Evolutionary conservation across 2,113 vertebrate genomes (phyloP).

Genomic region (Alosa alosa): DNA sequence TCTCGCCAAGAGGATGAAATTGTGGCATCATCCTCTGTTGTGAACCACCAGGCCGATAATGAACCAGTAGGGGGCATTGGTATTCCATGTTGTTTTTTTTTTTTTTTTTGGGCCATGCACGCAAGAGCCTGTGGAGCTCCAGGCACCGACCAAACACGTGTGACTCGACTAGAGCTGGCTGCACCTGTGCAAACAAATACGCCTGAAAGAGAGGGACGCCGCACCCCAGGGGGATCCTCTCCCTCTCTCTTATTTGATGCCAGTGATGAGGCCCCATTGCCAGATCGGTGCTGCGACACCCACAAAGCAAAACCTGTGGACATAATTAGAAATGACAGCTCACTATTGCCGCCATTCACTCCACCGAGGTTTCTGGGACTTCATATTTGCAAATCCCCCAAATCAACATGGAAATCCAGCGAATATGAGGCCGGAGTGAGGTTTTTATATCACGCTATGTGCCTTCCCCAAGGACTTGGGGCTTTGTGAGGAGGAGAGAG

Average conservation of each 20-base stretch:
- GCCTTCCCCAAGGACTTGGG: not conserved
- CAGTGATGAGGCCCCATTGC: constrained; percentile 42
- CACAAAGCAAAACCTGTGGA: constrained; percentile 18
- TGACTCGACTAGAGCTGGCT: constrained; percentile 23
- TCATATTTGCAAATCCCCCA: constrained; percentile 13
- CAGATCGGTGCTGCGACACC: constrained; percentile 37
- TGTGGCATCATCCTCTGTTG: not conserved
- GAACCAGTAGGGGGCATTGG: constrained; percentile 64
- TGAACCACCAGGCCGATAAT: not conserved
- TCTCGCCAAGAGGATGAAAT: not conserved
- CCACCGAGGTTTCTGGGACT: not conserved
- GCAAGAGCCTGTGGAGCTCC: not conserved
- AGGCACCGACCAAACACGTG: not conserved
- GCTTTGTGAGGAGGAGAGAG: not conserved
- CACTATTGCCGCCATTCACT: not conserved
- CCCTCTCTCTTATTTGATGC: constrained; percentile 41
- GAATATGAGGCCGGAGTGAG: not conserved
- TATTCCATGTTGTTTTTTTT: constrained; percentile 49
- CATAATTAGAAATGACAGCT: constrained; percentile 27
- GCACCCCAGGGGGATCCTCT: constrained; percentile 54
- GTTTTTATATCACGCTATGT: not conserved
- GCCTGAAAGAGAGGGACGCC: constrained; percentile 43
- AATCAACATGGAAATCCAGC: not conserved
- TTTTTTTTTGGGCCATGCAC: not conserved
- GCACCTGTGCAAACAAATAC: constrained; percentile 49